phyloP scores from a whole-genome alignment of 2,113 vertebrate genomes.

The Dascyllus trimaculatus region DNA sequence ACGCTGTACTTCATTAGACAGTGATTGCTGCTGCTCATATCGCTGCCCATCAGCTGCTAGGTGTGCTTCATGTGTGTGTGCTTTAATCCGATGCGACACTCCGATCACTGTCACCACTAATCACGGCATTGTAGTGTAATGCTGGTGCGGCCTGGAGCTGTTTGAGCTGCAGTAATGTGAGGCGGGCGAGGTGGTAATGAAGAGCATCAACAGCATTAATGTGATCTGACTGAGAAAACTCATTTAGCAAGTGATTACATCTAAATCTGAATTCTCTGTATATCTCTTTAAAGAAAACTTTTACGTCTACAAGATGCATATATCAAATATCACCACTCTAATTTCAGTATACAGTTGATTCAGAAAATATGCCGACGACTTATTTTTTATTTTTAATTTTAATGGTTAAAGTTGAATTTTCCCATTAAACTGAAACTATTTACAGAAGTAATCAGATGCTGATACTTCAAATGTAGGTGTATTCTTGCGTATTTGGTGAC shows the following conservation, averaged over 20 bases:
- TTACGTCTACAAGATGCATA: too few relatives aligned
- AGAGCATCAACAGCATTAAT: conserved; percentile 18
- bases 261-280: not conserved
- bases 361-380: too few relatives aligned
- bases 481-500: too few relatives aligned
- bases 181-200: conserved; percentile 26
- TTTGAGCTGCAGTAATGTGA: conserved; percentile 30
- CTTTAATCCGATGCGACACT: conserved; percentile 6
- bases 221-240: conserved; percentile 42
- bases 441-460: too few relatives aligned
- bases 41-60: not conserved
- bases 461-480: too few relatives aligned
- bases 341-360: too few relatives aligned
- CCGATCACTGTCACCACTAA: conserved; percentile 41
- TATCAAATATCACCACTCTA: too few relatives aligned
- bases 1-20: conserved; percentile 57
- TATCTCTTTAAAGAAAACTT: not conserved
- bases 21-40: conserved; percentile 33
- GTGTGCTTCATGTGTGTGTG: conserved; percentile 7
- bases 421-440: too few relatives aligned
- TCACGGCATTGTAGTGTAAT: conserved; percentile 22
- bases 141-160: conserved; percentile 15
- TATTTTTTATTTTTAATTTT: too few relatives aligned
- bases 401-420: too few relatives aligned
- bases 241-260: conserved; percentile 31